Conservation (phyloP, 1,140 invertebrate genomes). For the Cotesia typhae region DNA sequence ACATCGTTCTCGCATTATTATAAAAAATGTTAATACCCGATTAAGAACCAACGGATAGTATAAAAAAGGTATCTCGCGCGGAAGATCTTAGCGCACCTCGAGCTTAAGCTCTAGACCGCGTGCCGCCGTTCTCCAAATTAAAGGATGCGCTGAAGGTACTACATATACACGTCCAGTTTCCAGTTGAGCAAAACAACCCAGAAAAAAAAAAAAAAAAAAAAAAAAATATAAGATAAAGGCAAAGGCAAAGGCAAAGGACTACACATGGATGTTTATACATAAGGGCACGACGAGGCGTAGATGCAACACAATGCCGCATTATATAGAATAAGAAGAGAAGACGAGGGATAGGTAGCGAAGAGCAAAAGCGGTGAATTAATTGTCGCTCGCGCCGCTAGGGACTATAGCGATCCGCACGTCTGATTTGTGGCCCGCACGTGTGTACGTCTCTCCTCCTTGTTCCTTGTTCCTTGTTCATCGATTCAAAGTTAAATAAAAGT, state of each 20-base stretch:
- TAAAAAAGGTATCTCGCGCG: background rate
- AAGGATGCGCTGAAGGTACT: conserved; percentile 13
- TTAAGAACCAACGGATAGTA: background rate
- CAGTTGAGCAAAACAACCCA: too few species aligned
- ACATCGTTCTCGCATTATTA: background rate
- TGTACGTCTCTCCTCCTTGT: conserved; percentile 45
- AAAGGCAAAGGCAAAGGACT: too few species aligned
- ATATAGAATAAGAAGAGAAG: conserved; percentile 14
- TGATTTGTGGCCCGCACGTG: conserved; percentile 61
- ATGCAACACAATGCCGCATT: conserved; percentile 11
- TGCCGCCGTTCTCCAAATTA: conserved; percentile 37
- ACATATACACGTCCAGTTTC: background rate
- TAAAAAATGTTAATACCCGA: conserved; percentile 14
- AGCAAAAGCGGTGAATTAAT: conserved; percentile 63
- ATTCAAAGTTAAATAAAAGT: background rate
- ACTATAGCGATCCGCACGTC: conserved; percentile 52
- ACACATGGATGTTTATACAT: background rate
- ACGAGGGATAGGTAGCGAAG: conserved; percentile 36
- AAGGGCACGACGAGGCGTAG: background rate
- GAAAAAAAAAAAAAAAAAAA: too few species aligned
- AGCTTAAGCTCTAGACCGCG: conserved; percentile 29
- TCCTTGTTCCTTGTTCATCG: conserved; percentile 20
- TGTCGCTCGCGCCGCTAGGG: conserved; percentile 55
- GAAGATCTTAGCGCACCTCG: conserved; percentile 7
- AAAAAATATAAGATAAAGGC: too few species aligned